Evolutionary conservation across 2,113 vertebrate genomes (phyloP), one percentile per base, ranked within the genome.

Genomic region (Elephantulus edwardii): DNA sequence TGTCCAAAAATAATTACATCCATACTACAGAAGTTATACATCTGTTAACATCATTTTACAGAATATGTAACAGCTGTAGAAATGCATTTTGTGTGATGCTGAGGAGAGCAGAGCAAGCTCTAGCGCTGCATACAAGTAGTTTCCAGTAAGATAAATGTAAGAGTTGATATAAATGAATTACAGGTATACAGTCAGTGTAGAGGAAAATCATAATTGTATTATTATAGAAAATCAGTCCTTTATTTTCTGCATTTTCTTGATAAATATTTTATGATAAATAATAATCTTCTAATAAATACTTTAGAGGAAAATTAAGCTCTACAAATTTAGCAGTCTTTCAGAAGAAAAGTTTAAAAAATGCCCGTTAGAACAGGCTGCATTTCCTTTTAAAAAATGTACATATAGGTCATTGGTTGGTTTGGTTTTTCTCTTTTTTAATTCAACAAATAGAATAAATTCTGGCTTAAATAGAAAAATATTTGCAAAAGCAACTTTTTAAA

Each of bases 221-320:
- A 14, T 33, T 88, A 22, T 0, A 79, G 24, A 19, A 88, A 91
- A 82, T 82, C 50, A 72, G 82, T 83, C 5, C 33, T 74, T 28
- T 44, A 48, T 19, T 74, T 74, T 48, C 44, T 46, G 71, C 35
- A 56, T 72, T 84, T 96, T 68, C 68, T 79, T 60, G 87, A 60
- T 74, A 89, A 74, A 62, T 46, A 42, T 70, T 91, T 83, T 66
- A 75, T 77, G 70, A 70, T 60, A 2, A 62, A n/a, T 64, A 58
- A 42, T 26, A 80, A 20, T 26, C 85, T 72, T 22, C 46, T 56
- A 12, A 26, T 33, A 79, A 33, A 33, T 89, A 42, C 79, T 93
- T 92, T 60, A 64, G 66, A 88, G 68, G 33, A 28, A 9, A 89
- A 89, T 88, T 95, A 52, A 79, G 44, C 64, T 76, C 22, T 77